Conservation (phyloP, 2,888 invertebrate species). For the Agrotis puta region DNA sequence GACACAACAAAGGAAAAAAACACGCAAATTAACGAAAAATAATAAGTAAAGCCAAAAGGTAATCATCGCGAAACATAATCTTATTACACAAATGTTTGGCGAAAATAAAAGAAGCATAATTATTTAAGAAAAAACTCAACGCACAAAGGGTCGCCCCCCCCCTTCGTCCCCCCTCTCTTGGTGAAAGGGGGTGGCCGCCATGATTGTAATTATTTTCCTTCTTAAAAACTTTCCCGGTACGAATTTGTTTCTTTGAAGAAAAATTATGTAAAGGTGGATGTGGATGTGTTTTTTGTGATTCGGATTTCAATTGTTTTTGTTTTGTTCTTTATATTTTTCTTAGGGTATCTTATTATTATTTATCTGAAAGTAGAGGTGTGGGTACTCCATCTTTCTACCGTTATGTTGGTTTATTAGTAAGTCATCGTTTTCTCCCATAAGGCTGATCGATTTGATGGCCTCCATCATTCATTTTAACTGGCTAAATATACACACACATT, state of each 20-base stretch:
- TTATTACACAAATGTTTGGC: conserved; percentile 84
- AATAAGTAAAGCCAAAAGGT: conserved; percentile 77
- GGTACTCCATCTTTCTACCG: no score
- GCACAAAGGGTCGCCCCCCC: conserved; percentile 71
- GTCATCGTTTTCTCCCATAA: no score
- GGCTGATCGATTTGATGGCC: no score
- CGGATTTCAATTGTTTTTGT: not conserved
- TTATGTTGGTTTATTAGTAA: no score
- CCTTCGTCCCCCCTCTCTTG: conserved; percentile 48
- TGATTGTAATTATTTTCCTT: conserved; percentile 88
- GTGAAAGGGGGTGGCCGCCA: conserved; percentile 78
- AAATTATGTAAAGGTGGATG: conserved; percentile 64
- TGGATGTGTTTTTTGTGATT: conserved; percentile 61
- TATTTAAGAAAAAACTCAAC: conserved; percentile 84
- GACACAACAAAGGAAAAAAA: conserved; percentile 13
- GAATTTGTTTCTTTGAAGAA: conserved; percentile 77
- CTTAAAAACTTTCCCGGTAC: conserved; percentile 81
- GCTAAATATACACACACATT: no score
- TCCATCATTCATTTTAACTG: no score
- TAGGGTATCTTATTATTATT: no score
- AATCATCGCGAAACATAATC: conserved; percentile 81
- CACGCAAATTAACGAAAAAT: conserved; percentile 51
- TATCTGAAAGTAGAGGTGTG: no score
- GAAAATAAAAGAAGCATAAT: conserved; percentile 82
- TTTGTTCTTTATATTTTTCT: no score